These are phyloP conservation scores for Drosophila nasuta DNA, from an alignment of 1,140 invertebrate species.

Conservation along the genomic window DNA sequence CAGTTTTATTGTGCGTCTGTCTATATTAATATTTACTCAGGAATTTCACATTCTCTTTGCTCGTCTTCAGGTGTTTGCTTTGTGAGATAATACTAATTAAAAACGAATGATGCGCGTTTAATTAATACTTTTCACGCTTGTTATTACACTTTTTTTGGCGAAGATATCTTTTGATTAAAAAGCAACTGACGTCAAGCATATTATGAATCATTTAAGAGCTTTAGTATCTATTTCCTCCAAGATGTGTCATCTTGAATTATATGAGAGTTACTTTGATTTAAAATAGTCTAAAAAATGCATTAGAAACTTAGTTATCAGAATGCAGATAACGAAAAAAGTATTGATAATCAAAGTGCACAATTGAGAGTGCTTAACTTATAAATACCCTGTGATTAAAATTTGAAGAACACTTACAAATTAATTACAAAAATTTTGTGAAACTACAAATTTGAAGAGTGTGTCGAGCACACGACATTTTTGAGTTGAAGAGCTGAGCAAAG, in stretches of 20 bases:
- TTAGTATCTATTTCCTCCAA: background rate
- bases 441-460: background rate
- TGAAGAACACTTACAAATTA: background rate
- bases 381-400: background rate
- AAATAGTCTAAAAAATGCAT: background rate
- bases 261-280: background rate
- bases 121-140: conserved; percentile 21
- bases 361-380: background rate
- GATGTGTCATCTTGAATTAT: conserved; percentile 3
- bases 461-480: background rate
- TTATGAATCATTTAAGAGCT: conserved; percentile 16
- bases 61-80: background rate
- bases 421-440: background rate
- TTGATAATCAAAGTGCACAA: background rate
- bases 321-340: background rate
- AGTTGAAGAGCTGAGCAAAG: background rate
- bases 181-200: conserved; percentile 1
- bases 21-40: background rate
- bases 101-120: conserved; percentile 31
- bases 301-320: background rate
- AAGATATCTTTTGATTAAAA: conserved; percentile 16
- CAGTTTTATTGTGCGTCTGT: too few species aligned
- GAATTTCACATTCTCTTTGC: background rate
- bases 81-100: conserved; percentile 52
- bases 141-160: conserved; percentile 5